Evolutionary conservation across 2,797 vertebrate species (phyloP).

Genomic region (Onychomys torridus): DNA sequence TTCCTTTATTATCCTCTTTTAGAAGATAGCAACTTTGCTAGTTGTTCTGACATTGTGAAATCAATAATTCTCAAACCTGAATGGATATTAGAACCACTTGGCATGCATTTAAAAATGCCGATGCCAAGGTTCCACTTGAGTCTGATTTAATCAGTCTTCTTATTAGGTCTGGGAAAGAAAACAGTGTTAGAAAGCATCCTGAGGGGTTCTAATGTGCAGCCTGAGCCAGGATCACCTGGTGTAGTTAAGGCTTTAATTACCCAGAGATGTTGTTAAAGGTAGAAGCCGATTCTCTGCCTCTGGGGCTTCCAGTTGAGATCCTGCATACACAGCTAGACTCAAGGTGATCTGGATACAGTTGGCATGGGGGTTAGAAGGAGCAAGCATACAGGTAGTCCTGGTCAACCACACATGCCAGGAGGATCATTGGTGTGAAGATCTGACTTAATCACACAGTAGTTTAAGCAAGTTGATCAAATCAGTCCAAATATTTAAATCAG

Average conservation of each 20-base stretch:
- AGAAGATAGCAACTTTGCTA: constrained; percentile 39
- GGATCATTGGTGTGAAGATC: not conserved
- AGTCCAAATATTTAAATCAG: not conserved
- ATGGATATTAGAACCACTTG: not conserved
- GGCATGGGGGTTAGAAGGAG: not conserved
- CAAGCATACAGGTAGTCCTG: not conserved
- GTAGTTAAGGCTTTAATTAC: constrained; percentile 7
- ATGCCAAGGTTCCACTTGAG: not conserved
- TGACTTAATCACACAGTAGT: not conserved
- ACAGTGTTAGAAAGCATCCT: not conserved
- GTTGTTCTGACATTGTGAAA: not conserved
- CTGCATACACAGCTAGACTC: not conserved
- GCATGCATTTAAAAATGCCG: not conserved
- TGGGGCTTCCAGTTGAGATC: not conserved
- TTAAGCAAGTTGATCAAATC: not conserved
- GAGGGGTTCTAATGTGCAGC: not conserved
- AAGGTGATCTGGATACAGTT: not conserved
- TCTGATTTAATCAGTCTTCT: not conserved
- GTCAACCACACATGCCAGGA: not conserved
- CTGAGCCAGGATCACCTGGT: not conserved
- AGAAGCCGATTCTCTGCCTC: not conserved
- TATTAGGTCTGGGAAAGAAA: not conserved
- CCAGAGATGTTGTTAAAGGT: not conserved
- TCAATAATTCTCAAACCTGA: not conserved
- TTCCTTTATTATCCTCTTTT: not conserved